phyloP scores from a whole-genome alignment of 2,888 invertebrate species.

The Dryomyza anilis region DNA sequence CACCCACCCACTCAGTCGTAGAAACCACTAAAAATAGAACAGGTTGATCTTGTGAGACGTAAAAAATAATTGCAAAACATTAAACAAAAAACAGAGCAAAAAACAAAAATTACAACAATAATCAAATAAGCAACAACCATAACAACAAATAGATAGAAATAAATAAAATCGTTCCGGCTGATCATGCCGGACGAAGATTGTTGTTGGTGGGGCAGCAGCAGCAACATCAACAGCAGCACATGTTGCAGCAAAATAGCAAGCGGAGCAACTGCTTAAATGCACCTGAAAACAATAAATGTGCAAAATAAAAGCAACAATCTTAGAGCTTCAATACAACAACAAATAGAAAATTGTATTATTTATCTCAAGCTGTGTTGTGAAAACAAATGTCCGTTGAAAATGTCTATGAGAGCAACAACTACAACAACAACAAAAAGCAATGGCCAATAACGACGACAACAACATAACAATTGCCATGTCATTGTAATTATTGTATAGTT shows the following conservation, averaged over 20 bases:
- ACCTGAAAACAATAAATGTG: constrained; percentile 18
- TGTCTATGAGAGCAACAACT: not conserved
- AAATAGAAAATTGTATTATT: constrained; percentile 20
- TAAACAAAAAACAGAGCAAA: not conserved
- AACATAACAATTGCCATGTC: constrained; percentile 38
- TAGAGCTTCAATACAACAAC: too few relatives aligned
- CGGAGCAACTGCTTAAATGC: constrained; percentile 13
- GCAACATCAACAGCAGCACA: not conserved
- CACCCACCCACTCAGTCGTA: not conserved
- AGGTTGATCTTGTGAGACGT: constrained; percentile 14
- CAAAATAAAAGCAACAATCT: not conserved
- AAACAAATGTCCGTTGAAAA: constrained; percentile 8
- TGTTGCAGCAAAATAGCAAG: not conserved
- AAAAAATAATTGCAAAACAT: not conserved
- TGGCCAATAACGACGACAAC: not conserved
- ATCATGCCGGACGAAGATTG: too few relatives aligned
- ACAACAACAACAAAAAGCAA: not conserved
- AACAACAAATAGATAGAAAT: not conserved
- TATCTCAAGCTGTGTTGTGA: constrained; percentile 22
- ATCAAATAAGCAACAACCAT: constrained; percentile 5
- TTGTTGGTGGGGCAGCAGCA: too few relatives aligned
- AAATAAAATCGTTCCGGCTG: constrained; percentile 4
- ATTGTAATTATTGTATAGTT: constrained; percentile 40
- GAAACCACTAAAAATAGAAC: not conserved
- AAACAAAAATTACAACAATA: constrained; percentile 4